Evolutionary conservation across 2,888 invertebrate genomes (phyloP), one percentile per base, ranked within the genome.

Genomic region (Lithosia quadra): DNA sequence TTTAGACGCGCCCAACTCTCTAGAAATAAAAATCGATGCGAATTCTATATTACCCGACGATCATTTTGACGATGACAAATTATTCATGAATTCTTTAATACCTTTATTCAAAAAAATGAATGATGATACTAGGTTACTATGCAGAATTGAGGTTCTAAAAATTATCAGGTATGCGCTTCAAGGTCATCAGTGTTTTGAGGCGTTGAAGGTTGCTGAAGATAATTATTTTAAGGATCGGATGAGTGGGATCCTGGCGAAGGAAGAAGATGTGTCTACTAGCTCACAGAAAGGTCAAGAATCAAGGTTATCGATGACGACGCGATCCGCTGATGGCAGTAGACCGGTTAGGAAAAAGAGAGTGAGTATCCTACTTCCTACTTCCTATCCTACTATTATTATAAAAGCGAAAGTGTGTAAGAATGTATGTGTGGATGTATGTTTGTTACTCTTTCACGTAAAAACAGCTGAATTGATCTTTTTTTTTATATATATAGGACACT

Each of bases 71-170:
- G 94, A 95, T 21, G 95, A 95, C 49, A 92, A 88, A 71, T 77
- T 92, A 0, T 95, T 95, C 56, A 94, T 95, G 95, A 93, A 92
- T 68, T 94, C 94, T 0, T 75, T 95, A 0, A 79, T 95, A 59
- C 94, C 94, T 0, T 73, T 93, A 7, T 94, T 95, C 57, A 94
- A 93, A 76, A 94, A 94, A 72, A 95, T 94, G 94, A 89, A 90
- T 43, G 94, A 95, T 39, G 94, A 94, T 21, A 95, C 94, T 0
- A 83, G 94, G 68, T 78, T 94, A 0, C 60, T 92, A 0, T 95
- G 94, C 63, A 82, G 94, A 1, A 94, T 94, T 15, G 94, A 94
- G 67, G 91, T 94, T 0, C 63, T 95, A 13, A 94, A 94, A 72
- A 93, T 93, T 2, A 94, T 94, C 2, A 86, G 90, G 63, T 91